Conservation (phyloP, 2,113 vertebrate genomes). For the Telmatochromis sp. region DNA sequence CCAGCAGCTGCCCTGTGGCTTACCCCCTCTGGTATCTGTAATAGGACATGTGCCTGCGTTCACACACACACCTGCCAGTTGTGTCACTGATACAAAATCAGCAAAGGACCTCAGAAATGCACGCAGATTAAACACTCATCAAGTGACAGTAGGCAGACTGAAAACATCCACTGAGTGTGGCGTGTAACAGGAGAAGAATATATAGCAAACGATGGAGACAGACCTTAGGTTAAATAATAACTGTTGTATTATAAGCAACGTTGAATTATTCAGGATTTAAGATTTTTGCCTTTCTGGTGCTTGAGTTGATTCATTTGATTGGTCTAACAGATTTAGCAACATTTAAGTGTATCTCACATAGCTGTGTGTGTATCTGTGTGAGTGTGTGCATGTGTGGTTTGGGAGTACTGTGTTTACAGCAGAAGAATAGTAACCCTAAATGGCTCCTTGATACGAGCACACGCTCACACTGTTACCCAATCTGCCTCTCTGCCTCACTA, state of each 20-base stretch:
- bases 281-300: background rate
- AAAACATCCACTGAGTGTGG: background rate
- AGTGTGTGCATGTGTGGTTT: background rate
- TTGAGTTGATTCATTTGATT: background rate
- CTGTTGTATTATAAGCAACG: background rate
- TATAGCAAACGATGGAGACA: background rate
- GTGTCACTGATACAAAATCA: slow-evolving; percentile 21
- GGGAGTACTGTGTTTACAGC: slow-evolving; percentile 12
- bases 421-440: background rate
- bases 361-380: background rate
- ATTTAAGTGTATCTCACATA: background rate
- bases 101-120: background rate
- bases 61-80: background rate
- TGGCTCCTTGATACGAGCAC: background rate
- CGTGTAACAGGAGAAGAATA: background rate
- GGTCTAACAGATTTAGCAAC: background rate
- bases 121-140: background rate
- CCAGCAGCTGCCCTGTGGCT: slow-evolving; percentile 12
- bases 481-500: slow-evolving; percentile 33
- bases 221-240: background rate
- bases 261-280: background rate
- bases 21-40: background rate
- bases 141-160: background rate
- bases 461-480: slow-evolving; percentile 8
- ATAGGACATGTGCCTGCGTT: background rate